Conservation (phyloP, 2,888 invertebrate genomes). For the Argyresthia goedartella region DNA sequence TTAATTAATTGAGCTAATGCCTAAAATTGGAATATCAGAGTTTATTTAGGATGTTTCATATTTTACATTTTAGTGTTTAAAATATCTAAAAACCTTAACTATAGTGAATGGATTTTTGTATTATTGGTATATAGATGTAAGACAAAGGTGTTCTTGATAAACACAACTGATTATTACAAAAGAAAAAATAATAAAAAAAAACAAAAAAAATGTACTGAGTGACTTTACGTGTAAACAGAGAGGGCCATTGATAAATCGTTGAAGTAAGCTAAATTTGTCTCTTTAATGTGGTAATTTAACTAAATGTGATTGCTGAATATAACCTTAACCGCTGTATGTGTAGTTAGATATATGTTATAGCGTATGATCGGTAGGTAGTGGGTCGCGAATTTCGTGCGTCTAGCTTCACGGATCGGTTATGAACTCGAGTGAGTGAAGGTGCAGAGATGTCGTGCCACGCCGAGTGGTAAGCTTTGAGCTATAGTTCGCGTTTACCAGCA, state of each 20-base stretch:
- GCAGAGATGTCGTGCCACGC: too few species aligned
- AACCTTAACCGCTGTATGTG: slow-evolving; percentile 63
- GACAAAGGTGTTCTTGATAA: slow-evolving; percentile 66
- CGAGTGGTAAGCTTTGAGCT: not conserved
- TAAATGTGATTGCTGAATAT: slow-evolving; percentile 68
- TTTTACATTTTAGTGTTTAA: slow-evolving; percentile 70
- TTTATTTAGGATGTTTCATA: slow-evolving; percentile 71
- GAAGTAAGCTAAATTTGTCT: slow-evolving; percentile 63
- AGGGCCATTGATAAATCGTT: slow-evolving; percentile 70
- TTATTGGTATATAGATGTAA: slow-evolving; percentile 69
- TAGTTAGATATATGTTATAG: slow-evolving; percentile 26
- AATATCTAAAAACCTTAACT: slow-evolving; percentile 70
- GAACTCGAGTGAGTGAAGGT: not conserved
- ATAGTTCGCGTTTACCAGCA: not conserved
- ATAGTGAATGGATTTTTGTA: slow-evolving; percentile 70
- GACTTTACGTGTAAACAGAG: slow-evolving; percentile 68
- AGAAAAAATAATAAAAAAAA: slow-evolving; percentile 6
- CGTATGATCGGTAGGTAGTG: slow-evolving; percentile 33
- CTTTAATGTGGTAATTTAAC: slow-evolving; percentile 62
- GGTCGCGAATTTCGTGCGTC: slow-evolving; percentile 32
- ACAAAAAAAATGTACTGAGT: slow-evolving; percentile 63
- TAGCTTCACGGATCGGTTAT: slow-evolving; percentile 21
- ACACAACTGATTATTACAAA: slow-evolving; percentile 66
- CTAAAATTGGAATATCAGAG: slow-evolving; percentile 72
- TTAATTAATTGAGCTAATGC: slow-evolving; percentile 69